Evolutionary conservation across 2,797 vertebrate species (phyloP), one percentile per base, ranked within the genome.

Genomic region (Atherinosoma microstoma): DNA sequence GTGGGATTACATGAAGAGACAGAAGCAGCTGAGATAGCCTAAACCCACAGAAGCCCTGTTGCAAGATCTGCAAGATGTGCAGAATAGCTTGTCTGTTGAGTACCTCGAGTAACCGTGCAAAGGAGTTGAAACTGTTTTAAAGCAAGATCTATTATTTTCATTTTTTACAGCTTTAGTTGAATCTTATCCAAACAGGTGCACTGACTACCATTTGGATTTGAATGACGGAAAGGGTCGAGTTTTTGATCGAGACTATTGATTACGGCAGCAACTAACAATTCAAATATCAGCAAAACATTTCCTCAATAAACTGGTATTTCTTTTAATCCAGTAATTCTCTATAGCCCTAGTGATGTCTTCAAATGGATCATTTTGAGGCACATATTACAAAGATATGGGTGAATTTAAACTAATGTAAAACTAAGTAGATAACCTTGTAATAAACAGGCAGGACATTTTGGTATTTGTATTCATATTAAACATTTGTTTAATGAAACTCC

Each of bases 1-100:
- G 42, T 42, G 54, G 3, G 35, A 64, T 53, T 69, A 70, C 18
- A 64, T 53, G 38, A 58, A 76, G 42, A 53, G 40, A 66, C 30
- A 32, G 24, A 66, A 32, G 51, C 53, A 22, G 62, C 49, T 51
- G 49, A 70, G 57, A 60, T 63, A 38, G 20, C 8, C 32, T 57
- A 57, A 71, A 30, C 63, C 53, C 29, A 40, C 53, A 63, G 29
- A 73, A 54, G 4, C 63, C 51, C 27, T 42, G 6, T 40, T 56
- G 58, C 35, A 66, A 20, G 22, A 34, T 63, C 42, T 57, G 12
- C 56, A 12, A 54, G 54, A 45, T 54, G 18, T 27, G 45, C 24
- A 30, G 24, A 34, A 34, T 22, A 30, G 35, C 32, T 10, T 12
- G 2, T 34, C 45, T 61, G 72, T 40, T 58, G 11, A 60, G 35